These are phyloP conservation scores for Phaetusa simplex DNA, from an alignment of 2,113 vertebrate genomes.

Conservation along the genomic window DNA sequence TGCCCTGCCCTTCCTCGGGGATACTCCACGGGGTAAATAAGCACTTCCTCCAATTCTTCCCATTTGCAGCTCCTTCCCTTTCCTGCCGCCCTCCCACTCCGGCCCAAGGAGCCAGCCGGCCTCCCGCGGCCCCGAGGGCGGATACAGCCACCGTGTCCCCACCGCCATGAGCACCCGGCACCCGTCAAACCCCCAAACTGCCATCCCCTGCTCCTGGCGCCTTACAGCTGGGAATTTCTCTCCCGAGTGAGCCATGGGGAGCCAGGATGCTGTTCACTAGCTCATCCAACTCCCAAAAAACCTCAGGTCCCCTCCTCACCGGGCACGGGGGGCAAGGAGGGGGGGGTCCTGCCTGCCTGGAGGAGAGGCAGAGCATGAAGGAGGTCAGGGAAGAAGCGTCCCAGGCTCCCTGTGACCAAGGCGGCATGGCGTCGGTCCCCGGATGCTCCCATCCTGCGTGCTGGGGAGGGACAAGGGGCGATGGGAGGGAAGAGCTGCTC, in stretches of 20 bases:
- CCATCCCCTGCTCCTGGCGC: neutral
- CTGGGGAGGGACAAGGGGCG: neutral
- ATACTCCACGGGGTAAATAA: conserved; percentile 35
- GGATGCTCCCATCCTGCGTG: neutral
- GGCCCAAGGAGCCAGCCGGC: neutral
- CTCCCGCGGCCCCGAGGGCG: neutral
- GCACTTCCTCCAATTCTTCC: conserved; percentile 65
- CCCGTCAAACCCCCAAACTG: rapidly evolving
- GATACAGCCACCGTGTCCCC: rapidly evolving
- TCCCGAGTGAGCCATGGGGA: neutral
- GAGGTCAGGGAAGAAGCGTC: neutral
- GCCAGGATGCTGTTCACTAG: neutral
- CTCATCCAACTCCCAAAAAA: neutral
- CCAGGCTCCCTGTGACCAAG: neutral
- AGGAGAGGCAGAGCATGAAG: neutral
- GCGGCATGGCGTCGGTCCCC: neutral
- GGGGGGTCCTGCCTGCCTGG: neutral
- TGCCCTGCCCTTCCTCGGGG: conserved; percentile 53
- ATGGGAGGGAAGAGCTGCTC: neutral
- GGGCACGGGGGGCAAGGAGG: rapidly evolving
- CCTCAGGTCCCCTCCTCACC: neutral
- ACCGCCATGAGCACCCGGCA: neutral
- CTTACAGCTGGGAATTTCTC: neutral
- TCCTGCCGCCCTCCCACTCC: conserved; percentile 28
- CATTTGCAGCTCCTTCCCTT: conserved; percentile 53